Conservation (phyloP, 2,797 vertebrate genomes). For the Ptychobarbus kaznakovi region DNA sequence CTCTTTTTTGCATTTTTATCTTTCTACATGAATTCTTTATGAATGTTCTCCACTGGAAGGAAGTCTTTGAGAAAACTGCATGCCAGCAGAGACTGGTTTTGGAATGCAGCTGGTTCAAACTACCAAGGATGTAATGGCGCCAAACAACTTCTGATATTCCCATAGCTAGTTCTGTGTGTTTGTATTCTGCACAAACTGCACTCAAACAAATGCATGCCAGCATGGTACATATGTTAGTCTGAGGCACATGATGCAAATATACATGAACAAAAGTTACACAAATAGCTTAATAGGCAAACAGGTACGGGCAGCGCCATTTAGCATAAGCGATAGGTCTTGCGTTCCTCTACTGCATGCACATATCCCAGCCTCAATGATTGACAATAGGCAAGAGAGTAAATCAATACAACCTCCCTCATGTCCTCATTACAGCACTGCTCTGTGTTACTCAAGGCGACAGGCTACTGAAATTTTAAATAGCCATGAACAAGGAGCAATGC, state of each 20-base stretch:
- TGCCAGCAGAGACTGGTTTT: slow-evolving; percentile 36
- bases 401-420: slow-evolving; percentile 61
- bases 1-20: slow-evolving; percentile 49
- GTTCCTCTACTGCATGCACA: slow-evolving; percentile 21
- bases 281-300: slow-evolving; percentile 56
- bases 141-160: neutral
- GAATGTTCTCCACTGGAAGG: slow-evolving; percentile 50
- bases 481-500: slow-evolving; percentile 52
- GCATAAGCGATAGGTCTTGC: slow-evolving; percentile 32
- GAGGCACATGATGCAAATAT: slow-evolving; percentile 3
- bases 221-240: slow-evolving; percentile 1
- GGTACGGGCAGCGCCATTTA: slow-evolving; percentile 47
- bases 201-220: neutral
- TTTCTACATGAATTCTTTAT: slow-evolving; percentile 61
- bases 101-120: slow-evolving; percentile 9
- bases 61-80: slow-evolving; percentile 41
- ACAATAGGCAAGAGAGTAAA: slow-evolving; percentile 58
- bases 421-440: slow-evolving; percentile 62
- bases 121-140: neutral
- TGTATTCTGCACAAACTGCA: slow-evolving; percentile 2
- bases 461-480: slow-evolving; percentile 65
- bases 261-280: slow-evolving; percentile 36
- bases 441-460: slow-evolving; percentile 58
- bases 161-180: neutral
- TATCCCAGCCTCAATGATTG: slow-evolving; percentile 53